phyloP scores from a whole-genome alignment of 2,113 vertebrate genomes.

The Emydocephalus ijimae region DNA sequence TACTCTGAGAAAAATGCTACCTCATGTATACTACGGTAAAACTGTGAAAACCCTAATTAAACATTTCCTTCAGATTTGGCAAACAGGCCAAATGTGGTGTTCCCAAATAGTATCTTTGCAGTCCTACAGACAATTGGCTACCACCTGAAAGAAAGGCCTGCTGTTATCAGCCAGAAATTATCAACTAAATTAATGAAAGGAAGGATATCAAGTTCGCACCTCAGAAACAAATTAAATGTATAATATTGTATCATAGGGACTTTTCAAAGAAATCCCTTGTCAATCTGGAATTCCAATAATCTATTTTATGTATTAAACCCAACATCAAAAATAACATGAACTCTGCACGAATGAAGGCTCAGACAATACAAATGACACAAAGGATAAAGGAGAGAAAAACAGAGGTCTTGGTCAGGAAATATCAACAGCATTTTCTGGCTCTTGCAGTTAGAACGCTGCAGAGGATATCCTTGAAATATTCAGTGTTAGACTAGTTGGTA shows the following conservation, averaged over 20 bases:
- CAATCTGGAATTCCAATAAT: neutral
- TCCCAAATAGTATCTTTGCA: slow-evolving; percentile 2
- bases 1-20: slow-evolving; percentile 3
- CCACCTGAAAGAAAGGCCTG: neutral
- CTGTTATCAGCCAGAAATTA: neutral
- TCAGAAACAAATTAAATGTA: neutral
- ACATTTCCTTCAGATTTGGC: neutral
- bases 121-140: neutral
- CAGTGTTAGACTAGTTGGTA: neutral
- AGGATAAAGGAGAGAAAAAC: neutral
- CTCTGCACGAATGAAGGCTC: neutral
- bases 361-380: neutral
- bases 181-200: neutral
- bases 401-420: neutral
- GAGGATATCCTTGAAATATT: neutral
- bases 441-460: neutral
- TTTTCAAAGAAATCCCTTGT: neutral
- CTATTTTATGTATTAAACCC: neutral
- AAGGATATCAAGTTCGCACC: neutral
- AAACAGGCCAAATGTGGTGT: neutral
- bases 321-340: neutral
- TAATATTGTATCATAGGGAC: neutral
- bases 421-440: neutral
- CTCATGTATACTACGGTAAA: neutral
- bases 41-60: neutral